Percentiles rank a stretch among this genome's conserved stretches.
These are phyloP conservation scores for Lissocephala sabroskyi DNA, from an alignment of 2,888 invertebrate species.

Conservation along the genomic window DNA sequence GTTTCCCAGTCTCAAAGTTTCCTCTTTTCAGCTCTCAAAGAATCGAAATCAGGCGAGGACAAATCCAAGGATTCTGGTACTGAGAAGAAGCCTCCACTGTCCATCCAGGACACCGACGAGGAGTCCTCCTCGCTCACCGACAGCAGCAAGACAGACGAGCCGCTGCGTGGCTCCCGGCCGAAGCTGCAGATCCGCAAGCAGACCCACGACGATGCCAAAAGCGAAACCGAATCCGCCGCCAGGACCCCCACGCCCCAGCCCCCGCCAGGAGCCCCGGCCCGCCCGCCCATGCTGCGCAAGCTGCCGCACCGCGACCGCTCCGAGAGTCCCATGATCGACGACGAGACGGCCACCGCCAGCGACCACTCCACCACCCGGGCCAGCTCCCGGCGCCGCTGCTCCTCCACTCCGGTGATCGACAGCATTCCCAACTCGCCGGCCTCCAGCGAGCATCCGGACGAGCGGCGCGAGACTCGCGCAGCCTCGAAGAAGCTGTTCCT, in stretches of 20 bases:
- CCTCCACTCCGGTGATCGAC: constrained; percentile 75
- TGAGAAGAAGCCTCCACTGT: constrained; percentile 22
- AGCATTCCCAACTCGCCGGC: constrained; percentile 78
- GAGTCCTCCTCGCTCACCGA: constrained; percentile 60
- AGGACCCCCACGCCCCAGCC: constrained; percentile 11
- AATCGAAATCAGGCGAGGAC: not conserved
- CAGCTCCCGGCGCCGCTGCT: constrained; percentile 66
- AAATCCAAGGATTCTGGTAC: constrained; percentile 1
- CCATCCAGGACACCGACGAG: constrained; percentile 64
- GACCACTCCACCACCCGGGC: constrained; percentile 61
- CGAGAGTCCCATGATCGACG: constrained; percentile 75
- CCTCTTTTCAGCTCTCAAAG: not conserved
- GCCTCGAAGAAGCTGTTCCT: constrained; percentile 93
- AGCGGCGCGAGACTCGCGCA: constrained; percentile 78
- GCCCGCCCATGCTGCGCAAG: constrained; percentile 69
- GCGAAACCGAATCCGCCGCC: not conserved
- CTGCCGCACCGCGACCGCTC: constrained; percentile 73
- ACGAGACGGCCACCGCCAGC: constrained; percentile 70
- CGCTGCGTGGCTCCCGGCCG: constrained; percentile 16
- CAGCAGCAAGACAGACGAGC: constrained; percentile 53
- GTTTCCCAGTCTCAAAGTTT: not conserved
- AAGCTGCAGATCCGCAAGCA: constrained; percentile 17
- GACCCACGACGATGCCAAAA: constrained; percentile 23
- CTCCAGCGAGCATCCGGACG: constrained; percentile 77
- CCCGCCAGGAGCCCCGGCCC: constrained; percentile 30